Evolutionary conservation across 2,797 vertebrate species (phyloP).

Genomic region (Channa striata): DNA sequence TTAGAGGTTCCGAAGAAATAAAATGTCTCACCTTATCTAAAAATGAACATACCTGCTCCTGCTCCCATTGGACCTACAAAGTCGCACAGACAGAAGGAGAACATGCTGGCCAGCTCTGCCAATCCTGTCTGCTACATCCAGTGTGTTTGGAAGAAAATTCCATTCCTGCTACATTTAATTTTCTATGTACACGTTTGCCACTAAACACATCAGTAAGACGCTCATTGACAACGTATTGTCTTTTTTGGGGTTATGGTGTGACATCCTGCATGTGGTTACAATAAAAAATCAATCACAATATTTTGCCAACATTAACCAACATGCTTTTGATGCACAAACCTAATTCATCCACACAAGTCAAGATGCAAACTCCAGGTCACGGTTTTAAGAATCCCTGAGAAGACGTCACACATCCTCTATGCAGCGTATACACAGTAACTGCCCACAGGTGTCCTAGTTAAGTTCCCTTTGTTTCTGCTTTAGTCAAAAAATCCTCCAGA

Average conservation of each 20-base stretch:
- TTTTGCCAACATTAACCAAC: not conserved
- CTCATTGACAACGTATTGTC: not conserved
- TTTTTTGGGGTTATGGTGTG: not conserved
- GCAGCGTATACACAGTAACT: too few relatives aligned
- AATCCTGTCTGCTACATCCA: not conserved
- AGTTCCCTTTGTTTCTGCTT: too few relatives aligned
- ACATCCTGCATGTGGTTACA: not conserved
- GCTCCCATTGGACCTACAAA: constrained; percentile 21
- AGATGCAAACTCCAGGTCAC: too few relatives aligned
- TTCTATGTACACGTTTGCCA: not conserved
- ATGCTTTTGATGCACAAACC: not conserved
- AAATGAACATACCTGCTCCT: constrained; percentile 18
- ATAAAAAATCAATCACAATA: too few relatives aligned
- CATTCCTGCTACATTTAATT: not conserved
- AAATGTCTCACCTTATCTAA: constrained; percentile 9
- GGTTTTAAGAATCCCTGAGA: too few relatives aligned
- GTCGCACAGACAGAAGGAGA: not conserved
- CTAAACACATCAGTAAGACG: not conserved
- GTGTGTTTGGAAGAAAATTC: not conserved
- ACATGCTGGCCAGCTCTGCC: constrained; percentile 6
- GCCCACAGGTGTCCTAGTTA: too few relatives aligned
- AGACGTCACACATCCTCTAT: too few relatives aligned
- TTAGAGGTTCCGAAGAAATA: not conserved
- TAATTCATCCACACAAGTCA: too few relatives aligned
- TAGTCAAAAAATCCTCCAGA: too few relatives aligned